phyloP scores from a whole-genome alignment of 2,797 vertebrate genomes.

The Brotula barbata region DNA sequence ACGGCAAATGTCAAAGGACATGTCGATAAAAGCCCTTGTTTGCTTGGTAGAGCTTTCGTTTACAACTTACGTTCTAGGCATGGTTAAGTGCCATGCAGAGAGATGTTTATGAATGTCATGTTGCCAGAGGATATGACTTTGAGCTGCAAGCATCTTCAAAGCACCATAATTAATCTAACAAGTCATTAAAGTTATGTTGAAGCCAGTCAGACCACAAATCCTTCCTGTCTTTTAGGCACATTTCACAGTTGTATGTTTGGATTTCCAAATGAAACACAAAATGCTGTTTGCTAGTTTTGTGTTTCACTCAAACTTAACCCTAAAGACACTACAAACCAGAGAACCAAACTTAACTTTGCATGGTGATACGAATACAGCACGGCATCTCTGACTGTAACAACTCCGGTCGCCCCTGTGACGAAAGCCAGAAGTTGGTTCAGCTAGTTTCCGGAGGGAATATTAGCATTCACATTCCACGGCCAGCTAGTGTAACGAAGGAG shows the following conservation, averaged over 20 bases:
- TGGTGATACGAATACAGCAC: not conserved
- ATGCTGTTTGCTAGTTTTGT: not conserved
- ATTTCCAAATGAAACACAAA: not conserved
- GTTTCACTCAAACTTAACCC: not conserved
- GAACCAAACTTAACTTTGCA: too few species aligned
- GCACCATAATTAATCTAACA: constrained; percentile 2
- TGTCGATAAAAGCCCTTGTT: constrained; percentile 66
- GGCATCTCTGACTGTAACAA: constrained; percentile 10
- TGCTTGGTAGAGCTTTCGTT: constrained; percentile 60
- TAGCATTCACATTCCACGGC: constrained; percentile 55
- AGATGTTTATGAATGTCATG: constrained; percentile 8
- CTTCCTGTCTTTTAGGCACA: not conserved
- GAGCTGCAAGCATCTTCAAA: not conserved
- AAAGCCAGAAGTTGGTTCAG: constrained; percentile 43
- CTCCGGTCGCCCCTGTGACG: constrained; percentile 36
- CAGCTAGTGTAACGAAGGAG: constrained; percentile 58
- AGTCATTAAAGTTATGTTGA: constrained; percentile 7
- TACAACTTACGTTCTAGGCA: constrained; percentile 61
- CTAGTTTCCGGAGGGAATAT: constrained; percentile 65
- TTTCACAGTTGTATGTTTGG: not conserved
- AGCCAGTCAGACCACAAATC: not conserved
- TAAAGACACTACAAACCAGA: not conserved
- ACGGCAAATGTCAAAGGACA: constrained; percentile 62
- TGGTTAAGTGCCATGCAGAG: constrained; percentile 11
- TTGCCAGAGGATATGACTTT: constrained; percentile 2